phyloP scores from a whole-genome alignment of 2,888 invertebrate species.

The Rhamphomyia laevipes region DNA sequence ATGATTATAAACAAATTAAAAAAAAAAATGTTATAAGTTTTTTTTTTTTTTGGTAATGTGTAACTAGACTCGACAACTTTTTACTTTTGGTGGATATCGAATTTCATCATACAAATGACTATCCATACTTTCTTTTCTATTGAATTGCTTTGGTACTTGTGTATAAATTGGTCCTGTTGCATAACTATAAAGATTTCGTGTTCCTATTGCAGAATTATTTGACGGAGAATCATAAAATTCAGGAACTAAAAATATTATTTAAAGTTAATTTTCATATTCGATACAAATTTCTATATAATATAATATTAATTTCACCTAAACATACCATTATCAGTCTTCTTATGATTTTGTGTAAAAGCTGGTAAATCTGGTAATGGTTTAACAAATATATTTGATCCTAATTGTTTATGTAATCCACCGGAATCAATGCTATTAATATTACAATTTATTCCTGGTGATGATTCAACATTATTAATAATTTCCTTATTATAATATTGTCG shows the following conservation, averaged over 20 bases:
- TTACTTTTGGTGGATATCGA: conserved; percentile 24
- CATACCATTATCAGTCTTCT: conserved; percentile 18
- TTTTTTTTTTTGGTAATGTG: too few relatives aligned
- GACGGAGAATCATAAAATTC: conserved; percentile 35
- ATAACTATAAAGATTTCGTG: conserved; percentile 28
- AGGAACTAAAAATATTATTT: conserved; percentile 16
- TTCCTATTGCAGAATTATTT: conserved; percentile 26
- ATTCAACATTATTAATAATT: background rate
- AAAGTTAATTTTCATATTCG: too few relatives aligned
- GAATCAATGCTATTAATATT: conserved; percentile 2
- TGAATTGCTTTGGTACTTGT: conserved; percentile 28
- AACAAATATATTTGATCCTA: conserved; percentile 8
- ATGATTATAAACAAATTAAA: background rate
- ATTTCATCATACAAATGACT: conserved; percentile 36
- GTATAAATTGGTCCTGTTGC: conserved; percentile 28
- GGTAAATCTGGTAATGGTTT: conserved; percentile 33
- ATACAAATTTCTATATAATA: too few relatives aligned
- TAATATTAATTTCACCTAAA: background rate
- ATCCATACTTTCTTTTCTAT: conserved; percentile 32
- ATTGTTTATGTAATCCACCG: background rate
- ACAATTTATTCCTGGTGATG: background rate
- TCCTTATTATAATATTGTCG: conserved; percentile 10
- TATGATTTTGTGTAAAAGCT: conserved; percentile 24
- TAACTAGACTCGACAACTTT: background rate
- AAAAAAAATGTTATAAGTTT: too few relatives aligned